Evolutionary conservation across 2,888 invertebrate species (phyloP), one percentile per base, ranked within the genome.

Genomic region (Allygus modestus): DNA sequence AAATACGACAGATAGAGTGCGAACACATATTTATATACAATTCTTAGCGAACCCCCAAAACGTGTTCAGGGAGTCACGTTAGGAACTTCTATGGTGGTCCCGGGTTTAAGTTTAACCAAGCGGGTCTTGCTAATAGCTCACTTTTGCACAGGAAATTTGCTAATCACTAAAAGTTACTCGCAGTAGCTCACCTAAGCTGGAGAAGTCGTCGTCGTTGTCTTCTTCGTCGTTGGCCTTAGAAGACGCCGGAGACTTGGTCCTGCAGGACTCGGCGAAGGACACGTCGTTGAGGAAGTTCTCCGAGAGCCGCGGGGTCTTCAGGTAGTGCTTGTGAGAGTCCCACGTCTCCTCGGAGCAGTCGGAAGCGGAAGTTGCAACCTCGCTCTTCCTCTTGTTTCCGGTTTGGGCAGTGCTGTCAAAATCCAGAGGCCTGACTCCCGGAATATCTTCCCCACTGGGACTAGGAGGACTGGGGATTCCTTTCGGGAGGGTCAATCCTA

Each of bases 401-500:
- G 37, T 5, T 28, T 77, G 33, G 17, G 23, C 7, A 2, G 41
- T 12, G 1, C n/a, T 79, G 31, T 26, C 28, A 23, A 7, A 41
- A 33, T 77, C 51, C 33, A 85, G 69, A 23, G 85, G 85, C 61
- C 73, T 65, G 15, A 85, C 73, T 31, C 85, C 85, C 0, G 84
- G 81, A 17, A 85, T 81, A 43, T 85, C 85, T 75, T 85, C 85
- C 43, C 46, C 84, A 31, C 75, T 73, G 65, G 92, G 92, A 28
- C 92, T 92, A 4, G 92, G 91, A 0, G 92, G 92, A 88, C 92
- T 92, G 1, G 92, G 92, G 15, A 85, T 85, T 9, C 85, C 85
- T 65, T 85, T 79, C 2, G 85, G 85, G 41, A 85, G 75, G 15
- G 85, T 85, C 51, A 85, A 54, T 9, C 85, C 85, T 23, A 85